phyloP scores from a whole-genome alignment of 2,797 vertebrate species.

The Rhabdophis nuchalis region DNA sequence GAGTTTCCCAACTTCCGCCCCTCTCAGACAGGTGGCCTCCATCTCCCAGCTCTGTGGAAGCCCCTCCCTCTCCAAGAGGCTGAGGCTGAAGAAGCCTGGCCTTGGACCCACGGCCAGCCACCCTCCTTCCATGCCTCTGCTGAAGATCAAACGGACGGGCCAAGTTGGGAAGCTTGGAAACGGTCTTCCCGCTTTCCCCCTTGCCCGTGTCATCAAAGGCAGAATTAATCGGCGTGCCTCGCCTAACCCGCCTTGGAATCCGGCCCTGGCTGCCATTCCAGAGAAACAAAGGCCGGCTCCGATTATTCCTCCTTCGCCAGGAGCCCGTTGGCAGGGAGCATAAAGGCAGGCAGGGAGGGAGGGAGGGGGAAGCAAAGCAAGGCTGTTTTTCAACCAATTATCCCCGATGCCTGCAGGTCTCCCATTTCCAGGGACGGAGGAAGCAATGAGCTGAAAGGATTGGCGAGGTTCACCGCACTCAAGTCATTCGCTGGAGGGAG shows the following conservation, averaged over 20 bases:
- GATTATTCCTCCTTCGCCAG: slow-evolving; percentile 11
- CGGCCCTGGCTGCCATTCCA: not conserved
- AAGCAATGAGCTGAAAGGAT: not conserved
- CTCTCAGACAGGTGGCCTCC: not conserved
- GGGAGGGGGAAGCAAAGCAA: not conserved
- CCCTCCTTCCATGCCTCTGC: no score
- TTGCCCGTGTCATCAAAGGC: not conserved
- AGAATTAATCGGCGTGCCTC: not conserved
- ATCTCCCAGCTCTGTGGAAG: not conserved
- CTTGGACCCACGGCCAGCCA: no score
- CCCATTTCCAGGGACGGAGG: not conserved
- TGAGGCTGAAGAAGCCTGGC: not conserved
- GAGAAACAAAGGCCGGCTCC: not conserved
- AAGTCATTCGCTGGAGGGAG: not conserved
- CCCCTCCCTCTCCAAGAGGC: not conserved
- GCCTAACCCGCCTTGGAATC: not conserved
- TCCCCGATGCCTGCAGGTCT: not conserved
- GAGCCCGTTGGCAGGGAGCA: not conserved
- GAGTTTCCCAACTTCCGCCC: not conserved
- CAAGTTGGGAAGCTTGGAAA: not conserved
- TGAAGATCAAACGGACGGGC: no score
- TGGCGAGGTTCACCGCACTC: not conserved
- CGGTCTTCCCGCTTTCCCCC: not conserved
- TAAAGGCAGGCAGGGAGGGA: not conserved
- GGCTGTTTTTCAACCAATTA: slow-evolving; percentile 21